Evolutionary conservation across 1,140 invertebrate genomes (phyloP), one percentile per base, ranked within the genome.

Genomic region (Neoseiulus cucumeris): DNA sequence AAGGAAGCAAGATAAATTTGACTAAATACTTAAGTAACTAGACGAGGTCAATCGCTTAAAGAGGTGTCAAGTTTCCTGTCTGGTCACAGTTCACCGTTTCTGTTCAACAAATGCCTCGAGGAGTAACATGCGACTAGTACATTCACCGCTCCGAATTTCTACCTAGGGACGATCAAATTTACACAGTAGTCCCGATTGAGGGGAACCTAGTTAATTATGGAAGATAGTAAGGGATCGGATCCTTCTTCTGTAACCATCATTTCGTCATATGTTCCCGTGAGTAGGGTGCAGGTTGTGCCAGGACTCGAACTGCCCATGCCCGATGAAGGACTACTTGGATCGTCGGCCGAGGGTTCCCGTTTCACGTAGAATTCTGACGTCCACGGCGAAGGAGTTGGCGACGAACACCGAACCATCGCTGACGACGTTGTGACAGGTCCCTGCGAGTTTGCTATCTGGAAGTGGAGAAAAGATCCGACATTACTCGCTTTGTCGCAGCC

Each of bases 341-440:
- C 51, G 22, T 59, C 25, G 17, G 25, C 51, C 2, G 51, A 59
- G 4, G 51, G 51, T 33, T 59, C 51, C 22, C 51, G 51, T 25
- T 59, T 59, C 14, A 59, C 51, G 22, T 59, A 59, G 51, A 59
- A 59, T 25, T 59, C 51, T 20, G 51, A 59, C 33, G 51, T 59
- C 51, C 51, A 59, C 1, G 51, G 51, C 4, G 51, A 59, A 6
- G 51, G 51, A 12, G 51, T 59, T 20, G 51, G 51, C 12, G 51
- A 59, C 14, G 51, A 33, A 25, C 51, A 59, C 17, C 51, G 51
- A 1, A 20, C 51, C 51, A 33, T 20, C 14, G 22, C 51, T 2
- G 51, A 1, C 25, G 51, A 17, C 2, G 22, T 33, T 25, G 22
- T 14, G 14, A 33, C 22, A 25, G 14, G 25, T 33, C 17, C 51